Evolutionary conservation across 2,888 invertebrate genomes (phyloP).

Genomic region (Dexiosoma caninum): DNA sequence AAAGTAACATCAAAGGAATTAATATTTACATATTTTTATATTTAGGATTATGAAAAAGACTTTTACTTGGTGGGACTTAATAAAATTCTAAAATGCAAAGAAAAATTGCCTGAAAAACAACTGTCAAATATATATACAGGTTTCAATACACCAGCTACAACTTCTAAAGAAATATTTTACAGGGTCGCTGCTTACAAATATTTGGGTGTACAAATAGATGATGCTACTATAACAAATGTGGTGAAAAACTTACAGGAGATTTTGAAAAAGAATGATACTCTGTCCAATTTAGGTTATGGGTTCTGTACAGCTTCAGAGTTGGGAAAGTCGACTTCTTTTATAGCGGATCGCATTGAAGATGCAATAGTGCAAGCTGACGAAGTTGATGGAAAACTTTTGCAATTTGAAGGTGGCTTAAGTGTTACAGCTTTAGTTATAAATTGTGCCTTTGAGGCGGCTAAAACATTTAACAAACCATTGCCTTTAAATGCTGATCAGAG

Average conservation of each 20-base stretch:
- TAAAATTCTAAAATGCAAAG: conserved; percentile 80
- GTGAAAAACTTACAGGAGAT: conserved; percentile 85
- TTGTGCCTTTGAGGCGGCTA: conserved; percentile 81
- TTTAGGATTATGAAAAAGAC: conserved; percentile 79
- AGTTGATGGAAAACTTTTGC: conserved; percentile 90
- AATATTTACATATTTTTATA: not conserved
- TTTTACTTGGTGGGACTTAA: conserved; percentile 84
- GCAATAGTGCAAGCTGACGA: conserved; percentile 97
- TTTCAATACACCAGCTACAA: conserved; percentile 83
- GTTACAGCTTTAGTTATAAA: conserved; percentile 84
- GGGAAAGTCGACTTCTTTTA: conserved; percentile 81
- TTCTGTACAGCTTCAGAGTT: conserved; percentile 89
- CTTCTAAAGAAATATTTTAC: conserved; percentile 85
- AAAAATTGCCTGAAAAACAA: conserved; percentile 79
- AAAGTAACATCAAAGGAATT: not conserved
- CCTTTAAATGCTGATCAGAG: conserved; percentile 88
- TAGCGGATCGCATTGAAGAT: conserved; percentile 90
- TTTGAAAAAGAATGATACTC: conserved; percentile 90
- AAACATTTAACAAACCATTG: conserved; percentile 82
- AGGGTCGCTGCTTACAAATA: conserved; percentile 84
- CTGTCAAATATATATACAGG: conserved; percentile 79
- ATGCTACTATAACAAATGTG: conserved; percentile 84
- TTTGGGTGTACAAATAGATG: conserved; percentile 83
- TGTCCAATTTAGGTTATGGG: conserved; percentile 88
- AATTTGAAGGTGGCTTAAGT: conserved; percentile 94